A percentile compares a stretch with the other conserved stretches of the same genome.
Conservation (phyloP, 2,888 invertebrate species). For the Limenitis arthemis region DNA sequence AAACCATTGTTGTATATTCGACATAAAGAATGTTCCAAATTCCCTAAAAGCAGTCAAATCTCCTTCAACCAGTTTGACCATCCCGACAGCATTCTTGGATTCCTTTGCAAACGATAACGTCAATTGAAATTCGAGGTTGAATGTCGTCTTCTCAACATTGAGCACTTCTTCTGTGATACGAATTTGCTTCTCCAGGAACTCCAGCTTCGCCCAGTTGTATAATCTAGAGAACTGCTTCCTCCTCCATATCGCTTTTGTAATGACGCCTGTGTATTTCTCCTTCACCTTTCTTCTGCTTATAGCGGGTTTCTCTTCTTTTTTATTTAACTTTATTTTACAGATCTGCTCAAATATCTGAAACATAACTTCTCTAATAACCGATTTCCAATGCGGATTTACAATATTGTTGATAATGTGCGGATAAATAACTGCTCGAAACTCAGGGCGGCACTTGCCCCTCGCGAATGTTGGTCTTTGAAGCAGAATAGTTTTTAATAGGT, state of each 20-base stretch:
- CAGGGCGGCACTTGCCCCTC: constrained; percentile 28
- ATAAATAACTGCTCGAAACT: constrained; percentile 37
- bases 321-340: constrained; percentile 35
- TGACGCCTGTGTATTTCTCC: constrained; percentile 34
- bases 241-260: constrained; percentile 44
- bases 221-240: constrained; percentile 34
- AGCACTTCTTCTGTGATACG: constrained; percentile 42
- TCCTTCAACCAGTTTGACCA: constrained; percentile 31
- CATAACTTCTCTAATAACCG: constrained; percentile 31
- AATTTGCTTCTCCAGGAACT: constrained; percentile 36
- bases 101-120: constrained; percentile 31
- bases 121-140: constrained; percentile 37
- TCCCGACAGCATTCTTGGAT: constrained; percentile 30
- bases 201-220: constrained; percentile 23
- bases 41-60: constrained; percentile 36
- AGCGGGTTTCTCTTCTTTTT: constrained; percentile 32
- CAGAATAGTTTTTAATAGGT: constrained; percentile 39
- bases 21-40: constrained; percentile 43
- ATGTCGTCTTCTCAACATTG: constrained; percentile 24
- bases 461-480: constrained; percentile 38
- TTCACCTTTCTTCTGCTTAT: constrained; percentile 32
- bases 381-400: constrained; percentile 40
- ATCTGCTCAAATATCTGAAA: constrained; percentile 40
- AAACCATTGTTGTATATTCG: constrained; percentile 39
- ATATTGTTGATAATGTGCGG: constrained; percentile 34